A percentile compares a stretch with the other conserved stretches of the same genome.
Conservation (phyloP, 2,888 invertebrate genomes). For the Acanthacorydalis orientalis region DNA sequence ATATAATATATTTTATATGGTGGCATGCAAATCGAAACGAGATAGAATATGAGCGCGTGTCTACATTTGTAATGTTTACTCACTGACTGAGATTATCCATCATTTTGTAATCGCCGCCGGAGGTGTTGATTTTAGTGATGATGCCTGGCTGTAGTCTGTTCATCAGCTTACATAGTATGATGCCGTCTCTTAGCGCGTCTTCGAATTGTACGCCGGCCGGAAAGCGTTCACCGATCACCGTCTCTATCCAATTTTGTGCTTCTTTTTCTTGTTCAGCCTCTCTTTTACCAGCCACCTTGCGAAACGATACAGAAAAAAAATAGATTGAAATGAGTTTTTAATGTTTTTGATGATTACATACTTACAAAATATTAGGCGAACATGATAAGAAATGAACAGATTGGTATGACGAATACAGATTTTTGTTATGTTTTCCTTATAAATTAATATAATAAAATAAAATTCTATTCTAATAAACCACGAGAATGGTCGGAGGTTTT, state of each 20-base stretch:
- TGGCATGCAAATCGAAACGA: neutral
- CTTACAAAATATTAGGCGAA: neutral
- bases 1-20: neutral
- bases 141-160: slow-evolving; percentile 74
- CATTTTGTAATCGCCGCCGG: slow-evolving; percentile 84
- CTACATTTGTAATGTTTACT: slow-evolving; percentile 22
- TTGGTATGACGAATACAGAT: neutral
- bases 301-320: too few species aligned
- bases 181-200: slow-evolving; percentile 64
- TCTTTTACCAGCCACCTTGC: slow-evolving; percentile 46
- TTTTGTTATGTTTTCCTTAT: too few species aligned
- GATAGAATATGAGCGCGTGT: neutral
- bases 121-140: slow-evolving; percentile 66
- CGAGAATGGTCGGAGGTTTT: too few species aligned
- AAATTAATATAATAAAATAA: too few species aligned
- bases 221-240: slow-evolving; percentile 60
- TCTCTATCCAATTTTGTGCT: slow-evolving; percentile 75
- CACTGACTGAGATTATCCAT: slow-evolving; percentile 92
- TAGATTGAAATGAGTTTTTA: slow-evolving; percentile 39
- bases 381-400: neutral
- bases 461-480: too few species aligned
- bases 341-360: slow-evolving; percentile 2
- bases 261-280: slow-evolving; percentile 64
- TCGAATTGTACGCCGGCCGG: slow-evolving; percentile 57
- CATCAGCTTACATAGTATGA: slow-evolving; percentile 77